Conservation (phyloP, 1,140 invertebrate species). For the Drosophila azteca region DNA sequence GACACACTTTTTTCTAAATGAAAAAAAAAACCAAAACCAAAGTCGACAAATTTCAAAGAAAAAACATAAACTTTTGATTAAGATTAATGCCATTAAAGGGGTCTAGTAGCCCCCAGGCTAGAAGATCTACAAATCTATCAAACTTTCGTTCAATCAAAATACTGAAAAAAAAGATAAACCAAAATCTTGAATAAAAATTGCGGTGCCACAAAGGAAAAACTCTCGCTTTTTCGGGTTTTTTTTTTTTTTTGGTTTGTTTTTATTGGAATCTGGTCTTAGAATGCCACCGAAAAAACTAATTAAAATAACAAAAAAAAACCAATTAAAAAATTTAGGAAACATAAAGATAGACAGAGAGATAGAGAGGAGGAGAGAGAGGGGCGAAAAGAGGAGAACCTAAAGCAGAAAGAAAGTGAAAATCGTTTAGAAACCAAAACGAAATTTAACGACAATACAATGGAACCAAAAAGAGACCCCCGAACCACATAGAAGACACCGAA, state of each 20-base stretch:
- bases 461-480: neutral
- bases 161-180: slow-evolving; percentile 11
- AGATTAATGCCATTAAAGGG: slow-evolving; percentile 32
- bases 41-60: neutral
- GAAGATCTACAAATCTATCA: slow-evolving; percentile 37
- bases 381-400: neutral
- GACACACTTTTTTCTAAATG: slow-evolving; percentile 3
- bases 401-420: slow-evolving; percentile 40
- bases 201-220: slow-evolving; percentile 41
- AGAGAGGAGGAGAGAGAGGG: neutral
- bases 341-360: slow-evolving; percentile 31
- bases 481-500: too few relatives aligned
- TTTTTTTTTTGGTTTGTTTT: neutral
- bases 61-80: slow-evolving; percentile 14
- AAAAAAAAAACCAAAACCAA: too few relatives aligned
- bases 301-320: slow-evolving; percentile 47
- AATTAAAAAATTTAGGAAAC: slow-evolving; percentile 36
- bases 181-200: slow-evolving; percentile 24
- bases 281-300: slow-evolving; percentile 47
- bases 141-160: slow-evolving; percentile 45
- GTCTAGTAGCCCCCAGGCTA: slow-evolving; percentile 5
- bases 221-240: slow-evolving; percentile 35
- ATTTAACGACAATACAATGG: slow-evolving; percentile 49
- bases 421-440: slow-evolving; percentile 42
- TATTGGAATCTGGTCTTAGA: too few relatives aligned